These are phyloP conservation scores for Sphenopsis melanotis DNA, from an alignment of 2,797 vertebrate genomes.

Conservation along the genomic window DNA sequence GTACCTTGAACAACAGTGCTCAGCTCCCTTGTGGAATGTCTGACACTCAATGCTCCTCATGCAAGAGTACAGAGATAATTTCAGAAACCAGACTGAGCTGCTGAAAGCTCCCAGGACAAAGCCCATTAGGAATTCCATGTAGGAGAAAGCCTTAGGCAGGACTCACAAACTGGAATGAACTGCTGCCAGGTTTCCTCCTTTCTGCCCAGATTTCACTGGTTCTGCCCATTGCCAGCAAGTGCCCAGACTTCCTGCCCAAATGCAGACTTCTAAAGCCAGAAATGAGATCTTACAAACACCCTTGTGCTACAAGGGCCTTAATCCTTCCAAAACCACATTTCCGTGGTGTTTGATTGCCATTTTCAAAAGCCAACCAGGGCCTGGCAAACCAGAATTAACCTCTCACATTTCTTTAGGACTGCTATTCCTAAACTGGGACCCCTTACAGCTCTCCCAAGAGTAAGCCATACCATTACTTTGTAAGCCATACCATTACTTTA, in stretches of 20 bases:
- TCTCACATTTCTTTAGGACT: neutral
- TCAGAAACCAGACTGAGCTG: neutral
- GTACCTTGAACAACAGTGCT: neutral
- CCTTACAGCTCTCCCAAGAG: neutral
- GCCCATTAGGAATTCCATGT: fast-evolving
- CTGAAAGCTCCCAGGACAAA: neutral
- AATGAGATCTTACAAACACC: neutral
- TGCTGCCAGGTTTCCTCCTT: neutral
- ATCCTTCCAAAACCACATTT: neutral
- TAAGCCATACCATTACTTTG: neutral
- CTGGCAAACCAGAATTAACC: neutral
- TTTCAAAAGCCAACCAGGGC: neutral
- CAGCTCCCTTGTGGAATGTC: neutral
- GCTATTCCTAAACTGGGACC: neutral
- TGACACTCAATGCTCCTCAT: neutral
- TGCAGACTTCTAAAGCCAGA: neutral
- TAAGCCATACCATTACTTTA: neutral
- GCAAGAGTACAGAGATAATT: neutral
- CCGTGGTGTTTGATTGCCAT: neutral
- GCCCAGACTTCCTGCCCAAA: neutral
- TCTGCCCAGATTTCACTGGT: neutral
- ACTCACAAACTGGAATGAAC: neutral
- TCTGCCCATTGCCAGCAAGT: neutral
- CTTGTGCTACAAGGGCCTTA: neutral
- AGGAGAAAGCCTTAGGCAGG: neutral